Conservation (phyloP, 2,797 vertebrate genomes). For the Ceyx erithaca region DNA sequence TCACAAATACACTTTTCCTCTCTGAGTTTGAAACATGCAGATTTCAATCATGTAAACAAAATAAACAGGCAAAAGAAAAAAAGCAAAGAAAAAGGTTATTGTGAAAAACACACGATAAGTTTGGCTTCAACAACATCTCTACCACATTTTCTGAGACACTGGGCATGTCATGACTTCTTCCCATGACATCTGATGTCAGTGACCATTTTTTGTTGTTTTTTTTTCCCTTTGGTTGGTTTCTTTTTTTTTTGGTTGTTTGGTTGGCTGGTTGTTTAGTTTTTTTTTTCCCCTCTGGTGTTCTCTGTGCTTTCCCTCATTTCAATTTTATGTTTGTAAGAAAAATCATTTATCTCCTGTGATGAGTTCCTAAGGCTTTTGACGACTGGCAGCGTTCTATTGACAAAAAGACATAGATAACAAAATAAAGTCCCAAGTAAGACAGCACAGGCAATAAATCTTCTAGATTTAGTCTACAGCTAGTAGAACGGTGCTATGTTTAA, state of each 20-base stretch:
- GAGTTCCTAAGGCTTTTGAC: background rate
- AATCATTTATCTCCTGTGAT: background rate
- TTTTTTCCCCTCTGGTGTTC: background rate
- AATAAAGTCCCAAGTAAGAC: background rate
- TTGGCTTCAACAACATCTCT: background rate
- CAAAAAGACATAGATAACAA: background rate
- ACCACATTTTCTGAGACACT: background rate
- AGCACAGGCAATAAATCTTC: background rate
- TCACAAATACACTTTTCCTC: background rate
- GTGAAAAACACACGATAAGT: background rate
- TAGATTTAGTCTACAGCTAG: background rate
- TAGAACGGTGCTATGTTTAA: background rate
- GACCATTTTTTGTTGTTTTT: background rate
- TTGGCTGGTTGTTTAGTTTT: no score
- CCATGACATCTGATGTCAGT: background rate
- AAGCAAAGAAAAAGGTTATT: background rate
- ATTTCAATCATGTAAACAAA: background rate
- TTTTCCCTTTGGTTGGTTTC: no score
- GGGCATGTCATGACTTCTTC: background rate
- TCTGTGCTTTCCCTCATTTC: background rate
- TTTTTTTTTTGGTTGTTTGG: no score
- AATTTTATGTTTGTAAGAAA: background rate
- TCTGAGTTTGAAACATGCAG: background rate
- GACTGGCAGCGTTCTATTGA: background rate
- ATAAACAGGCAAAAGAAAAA: no score